phyloP scores from a whole-genome alignment of 2,797 vertebrate genomes.

The Neostethus bicornis region DNA sequence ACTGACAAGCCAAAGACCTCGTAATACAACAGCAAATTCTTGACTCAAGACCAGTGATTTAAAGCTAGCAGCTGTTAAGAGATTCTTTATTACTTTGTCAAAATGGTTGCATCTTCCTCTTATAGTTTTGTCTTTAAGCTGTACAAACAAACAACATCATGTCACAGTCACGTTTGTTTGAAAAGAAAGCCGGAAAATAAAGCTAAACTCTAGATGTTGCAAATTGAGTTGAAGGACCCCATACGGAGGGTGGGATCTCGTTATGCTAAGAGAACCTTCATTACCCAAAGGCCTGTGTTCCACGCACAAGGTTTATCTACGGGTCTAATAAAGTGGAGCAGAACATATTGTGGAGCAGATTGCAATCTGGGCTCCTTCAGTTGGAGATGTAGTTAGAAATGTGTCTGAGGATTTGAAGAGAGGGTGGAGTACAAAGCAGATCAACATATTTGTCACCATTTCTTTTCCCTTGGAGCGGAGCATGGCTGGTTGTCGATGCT shows the following conservation, averaged over 20 bases:
- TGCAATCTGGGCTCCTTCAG: slow-evolving; percentile 78
- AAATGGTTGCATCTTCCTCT: neutral
- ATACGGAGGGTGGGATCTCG: slow-evolving; percentile 64
- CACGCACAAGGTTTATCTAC: slow-evolving; percentile 71
- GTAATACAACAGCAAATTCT: too few relatives aligned
- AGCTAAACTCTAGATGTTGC: slow-evolving; percentile 33
- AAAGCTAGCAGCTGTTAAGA: neutral
- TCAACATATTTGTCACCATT: slow-evolving; percentile 56
- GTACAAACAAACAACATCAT: slow-evolving; percentile 37
- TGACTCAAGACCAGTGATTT: neutral
- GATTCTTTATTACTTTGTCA: neutral
- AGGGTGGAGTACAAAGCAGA: slow-evolving; percentile 35
- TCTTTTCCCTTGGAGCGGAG: slow-evolving; percentile 37
- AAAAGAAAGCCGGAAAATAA: slow-evolving; percentile 44
- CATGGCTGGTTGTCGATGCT: too few relatives aligned
- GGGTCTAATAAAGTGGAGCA: slow-evolving; percentile 78
- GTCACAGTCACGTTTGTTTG: slow-evolving; percentile 14
- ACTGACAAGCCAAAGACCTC: too few relatives aligned
- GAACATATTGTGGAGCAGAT: slow-evolving; percentile 82
- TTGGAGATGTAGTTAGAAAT: slow-evolving; percentile 74
- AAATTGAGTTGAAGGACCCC: slow-evolving; percentile 52
- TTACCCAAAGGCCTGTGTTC: slow-evolving; percentile 69
- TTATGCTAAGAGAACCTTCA: slow-evolving; percentile 65
- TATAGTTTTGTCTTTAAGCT: slow-evolving; percentile 34
- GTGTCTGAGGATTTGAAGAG: slow-evolving; percentile 56